A percentile compares a stretch with the other conserved stretches of the same genome.
phyloP scores from a whole-genome alignment of 2,888 invertebrate species.

The Leptinotarsa juncta region DNA sequence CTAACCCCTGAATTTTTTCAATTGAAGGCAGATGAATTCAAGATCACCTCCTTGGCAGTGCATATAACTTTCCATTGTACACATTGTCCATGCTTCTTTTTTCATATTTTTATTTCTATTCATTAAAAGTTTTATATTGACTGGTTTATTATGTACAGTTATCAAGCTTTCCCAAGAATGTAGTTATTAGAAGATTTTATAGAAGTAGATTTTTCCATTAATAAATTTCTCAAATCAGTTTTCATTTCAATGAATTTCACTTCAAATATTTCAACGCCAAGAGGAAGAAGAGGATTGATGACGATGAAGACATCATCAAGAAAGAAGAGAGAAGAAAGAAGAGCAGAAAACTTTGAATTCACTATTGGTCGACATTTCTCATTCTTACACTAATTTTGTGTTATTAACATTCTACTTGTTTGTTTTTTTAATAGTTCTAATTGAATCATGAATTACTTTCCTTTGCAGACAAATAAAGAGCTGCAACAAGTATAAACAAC shows the following conservation, averaged over 20 bases:
- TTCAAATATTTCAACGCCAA: background rate
- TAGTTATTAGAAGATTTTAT: background rate
- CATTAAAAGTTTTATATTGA: background rate
- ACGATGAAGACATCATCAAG: constrained; percentile 22
- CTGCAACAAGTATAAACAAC: constrained; percentile 41
- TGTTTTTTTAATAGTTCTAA: background rate
- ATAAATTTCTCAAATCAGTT: background rate
- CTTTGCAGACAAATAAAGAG: constrained; percentile 49
- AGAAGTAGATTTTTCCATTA: background rate
- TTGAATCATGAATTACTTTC: constrained; percentile 18
- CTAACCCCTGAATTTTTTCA: constrained; percentile 11
- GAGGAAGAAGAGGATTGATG: constrained; percentile 10
- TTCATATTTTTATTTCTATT: background rate
- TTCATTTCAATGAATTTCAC: background rate
- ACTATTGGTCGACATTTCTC: background rate
- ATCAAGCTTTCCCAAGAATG: background rate
- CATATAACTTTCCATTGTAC: background rate
- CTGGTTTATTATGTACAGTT: background rate
- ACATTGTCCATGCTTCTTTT: constrained; percentile 4
- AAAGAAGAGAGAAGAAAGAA: constrained; percentile 1
- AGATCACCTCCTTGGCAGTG: background rate
- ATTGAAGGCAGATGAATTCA: constrained; percentile 17
- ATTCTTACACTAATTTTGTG: constrained; percentile 16
- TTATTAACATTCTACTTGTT: constrained; percentile 3
- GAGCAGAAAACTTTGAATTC: background rate